phyloP scores from a whole-genome alignment of 2,797 vertebrate genomes.

The Myotis myotis region DNA sequence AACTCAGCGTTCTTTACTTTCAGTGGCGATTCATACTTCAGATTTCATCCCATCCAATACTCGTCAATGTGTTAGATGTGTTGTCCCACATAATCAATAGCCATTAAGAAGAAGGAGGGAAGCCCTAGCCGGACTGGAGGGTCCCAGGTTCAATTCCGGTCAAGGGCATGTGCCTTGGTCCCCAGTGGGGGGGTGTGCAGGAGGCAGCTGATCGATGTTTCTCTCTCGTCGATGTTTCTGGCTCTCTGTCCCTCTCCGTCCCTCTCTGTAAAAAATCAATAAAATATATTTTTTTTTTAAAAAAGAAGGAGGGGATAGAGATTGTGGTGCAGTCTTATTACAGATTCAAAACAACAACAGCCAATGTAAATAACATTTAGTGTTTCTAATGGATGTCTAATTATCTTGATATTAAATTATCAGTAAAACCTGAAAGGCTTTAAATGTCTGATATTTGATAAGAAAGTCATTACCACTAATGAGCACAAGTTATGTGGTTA shows the following conservation, averaged over 20 bases:
- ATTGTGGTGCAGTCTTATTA: neutral
- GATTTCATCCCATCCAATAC: neutral
- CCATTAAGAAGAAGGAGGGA: neutral
- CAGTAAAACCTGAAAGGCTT: slow-evolving; percentile 68
- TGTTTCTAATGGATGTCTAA: slow-evolving; percentile 59
- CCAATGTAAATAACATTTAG: slow-evolving; percentile 53
- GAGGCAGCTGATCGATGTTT: too few species aligned
- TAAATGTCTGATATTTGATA: slow-evolving; percentile 67
- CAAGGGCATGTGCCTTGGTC: too few species aligned
- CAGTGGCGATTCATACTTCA: neutral
- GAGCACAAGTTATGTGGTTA: slow-evolving; percentile 46
- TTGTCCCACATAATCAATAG: neutral
- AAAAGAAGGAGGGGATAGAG: neutral
- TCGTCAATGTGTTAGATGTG: neutral
- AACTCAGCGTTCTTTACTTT: neutral
- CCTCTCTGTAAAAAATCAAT: too few species aligned
- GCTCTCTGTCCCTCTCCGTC: too few species aligned
- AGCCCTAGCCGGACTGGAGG: too few species aligned
- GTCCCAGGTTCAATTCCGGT: too few species aligned
- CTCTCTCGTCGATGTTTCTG: too few species aligned
- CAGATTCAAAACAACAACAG: neutral
- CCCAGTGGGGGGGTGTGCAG: too few species aligned
- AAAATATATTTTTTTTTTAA: too few species aligned
- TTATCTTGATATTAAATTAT: slow-evolving; percentile 65
- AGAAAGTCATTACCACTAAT: slow-evolving; percentile 60